Conservation (phyloP, 2,113 vertebrate species). For the Corvus cornix region DNA sequence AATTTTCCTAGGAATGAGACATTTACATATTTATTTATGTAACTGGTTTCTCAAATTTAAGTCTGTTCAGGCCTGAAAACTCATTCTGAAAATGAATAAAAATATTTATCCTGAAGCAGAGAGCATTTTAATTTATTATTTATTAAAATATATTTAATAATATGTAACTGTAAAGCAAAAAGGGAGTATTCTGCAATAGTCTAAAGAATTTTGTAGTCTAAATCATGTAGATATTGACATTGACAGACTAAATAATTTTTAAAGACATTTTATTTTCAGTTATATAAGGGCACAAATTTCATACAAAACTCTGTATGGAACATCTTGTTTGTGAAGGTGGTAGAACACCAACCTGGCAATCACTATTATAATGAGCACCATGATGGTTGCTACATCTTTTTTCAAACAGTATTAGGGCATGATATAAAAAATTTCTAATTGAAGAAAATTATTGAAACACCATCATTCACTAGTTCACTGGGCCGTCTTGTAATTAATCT, state of each 20-base stretch:
- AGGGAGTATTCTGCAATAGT: background rate
- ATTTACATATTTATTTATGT: background rate
- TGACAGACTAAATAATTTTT: background rate
- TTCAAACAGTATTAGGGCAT: background rate
- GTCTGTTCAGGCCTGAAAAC: background rate
- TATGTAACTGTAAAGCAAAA: background rate
- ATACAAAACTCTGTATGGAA: background rate
- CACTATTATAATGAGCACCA: background rate
- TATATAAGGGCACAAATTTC: background rate
- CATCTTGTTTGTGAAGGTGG: background rate
- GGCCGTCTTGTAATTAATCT: background rate
- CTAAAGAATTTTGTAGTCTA: background rate
- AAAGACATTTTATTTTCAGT: background rate
- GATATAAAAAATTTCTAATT: background rate
- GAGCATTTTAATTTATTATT: background rate
- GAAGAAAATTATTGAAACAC: background rate
- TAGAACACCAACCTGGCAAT: background rate
- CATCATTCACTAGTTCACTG: background rate
- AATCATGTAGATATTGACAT: background rate
- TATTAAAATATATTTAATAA: background rate
- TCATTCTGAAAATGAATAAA: background rate
- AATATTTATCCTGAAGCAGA: background rate
- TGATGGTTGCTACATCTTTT: background rate
- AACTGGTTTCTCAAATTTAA: background rate
- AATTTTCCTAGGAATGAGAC: background rate